Evolutionary conservation across 2,888 invertebrate genomes (phyloP), one percentile per base, ranked within the genome.

Genomic region (Ophion ellenae): DNA sequence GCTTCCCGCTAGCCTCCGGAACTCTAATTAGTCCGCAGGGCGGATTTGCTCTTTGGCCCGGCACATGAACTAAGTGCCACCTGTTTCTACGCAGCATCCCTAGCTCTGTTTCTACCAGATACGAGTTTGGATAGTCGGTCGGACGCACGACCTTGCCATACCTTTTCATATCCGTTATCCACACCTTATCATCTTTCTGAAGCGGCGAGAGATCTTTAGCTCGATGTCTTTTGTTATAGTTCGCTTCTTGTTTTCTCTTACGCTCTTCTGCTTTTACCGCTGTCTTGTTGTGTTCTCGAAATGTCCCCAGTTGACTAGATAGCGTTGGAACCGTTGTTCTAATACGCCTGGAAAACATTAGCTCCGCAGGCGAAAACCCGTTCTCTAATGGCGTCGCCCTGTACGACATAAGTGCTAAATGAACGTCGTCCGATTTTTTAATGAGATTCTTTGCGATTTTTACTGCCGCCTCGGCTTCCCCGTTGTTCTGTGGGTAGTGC

Each of bases 81-180:
- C n/a, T n/a, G n/a, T n/a, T n/a, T n/a, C n/a, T n/a, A n/a, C n/a
- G n/a, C n/a, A n/a, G n/a, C n/a, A n/a, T 67, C 17, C 81, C 75
- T 40, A 14, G 14, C 57, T 75, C 61, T 59, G 81, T 74, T 74
- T 67, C 47, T 24, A 81, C n/a, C 5, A 75, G n/a, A 24, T 75
- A 81, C 2, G 81, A 81, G 36, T 82, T 82, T 24, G 76, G 82
- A 59, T 76, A 32, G 47, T 63, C 45, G 28, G 63, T 40, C 47
- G 7, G 24, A 11, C 63, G 10, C 10, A 69, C 63, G 14, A 82
- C 32, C 57, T 53, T 59, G n/a, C 82, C 82, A 20, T 76, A 82
- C 20, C 61, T 47, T 70, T 86, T 66, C 74, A 88, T 59, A 80
- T 90, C 89, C 10, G 84, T 86, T 3, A 90, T 81, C 90, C 90